Evolutionary conservation across 1,140 invertebrate species (phyloP).

Genomic region (Plutomurus gul): DNA sequence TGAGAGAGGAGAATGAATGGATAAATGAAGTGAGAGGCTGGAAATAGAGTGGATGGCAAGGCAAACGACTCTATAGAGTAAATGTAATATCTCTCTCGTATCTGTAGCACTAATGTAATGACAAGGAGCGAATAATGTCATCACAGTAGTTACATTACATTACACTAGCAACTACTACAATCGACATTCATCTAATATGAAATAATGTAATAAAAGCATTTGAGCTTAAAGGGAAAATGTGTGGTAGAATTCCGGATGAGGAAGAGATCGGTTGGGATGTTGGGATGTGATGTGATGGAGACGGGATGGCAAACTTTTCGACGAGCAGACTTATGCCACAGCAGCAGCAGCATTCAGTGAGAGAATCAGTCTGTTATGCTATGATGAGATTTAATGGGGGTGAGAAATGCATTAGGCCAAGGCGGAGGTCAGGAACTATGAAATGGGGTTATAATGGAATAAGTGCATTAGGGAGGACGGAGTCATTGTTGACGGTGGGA

Average conservation of each 20-base stretch:
- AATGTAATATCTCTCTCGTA: neutral
- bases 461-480: slow-evolving; percentile 53
- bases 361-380: slow-evolving; percentile 37
- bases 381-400: slow-evolving; percentile 54
- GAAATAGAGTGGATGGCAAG: slow-evolving; percentile 5
- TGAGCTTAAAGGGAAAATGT: slow-evolving; percentile 37
- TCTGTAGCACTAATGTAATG: slow-evolving; percentile 22
- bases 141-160: neutral
- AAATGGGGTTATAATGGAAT: slow-evolving; percentile 54
- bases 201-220: slow-evolving; percentile 37
- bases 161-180: neutral
- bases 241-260: slow-evolving; percentile 33
- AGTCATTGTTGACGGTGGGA: slow-evolving; percentile 51
- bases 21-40: neutral
- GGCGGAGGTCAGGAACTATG: slow-evolving; percentile 48
- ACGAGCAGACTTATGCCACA: neutral
- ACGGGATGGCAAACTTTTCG: neutral
- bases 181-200: neutral
- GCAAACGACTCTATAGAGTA: too few relatives aligned
- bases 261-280: neutral
- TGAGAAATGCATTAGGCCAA: slow-evolving; percentile 51
- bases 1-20: neutral
- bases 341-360: neutral
- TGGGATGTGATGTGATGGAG: neutral
- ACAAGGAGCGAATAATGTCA: slow-evolving; percentile 15